These are phyloP conservation scores for Proisotoma minuta DNA, from an alignment of 2,888 invertebrate species.

Conservation along the genomic window DNA sequence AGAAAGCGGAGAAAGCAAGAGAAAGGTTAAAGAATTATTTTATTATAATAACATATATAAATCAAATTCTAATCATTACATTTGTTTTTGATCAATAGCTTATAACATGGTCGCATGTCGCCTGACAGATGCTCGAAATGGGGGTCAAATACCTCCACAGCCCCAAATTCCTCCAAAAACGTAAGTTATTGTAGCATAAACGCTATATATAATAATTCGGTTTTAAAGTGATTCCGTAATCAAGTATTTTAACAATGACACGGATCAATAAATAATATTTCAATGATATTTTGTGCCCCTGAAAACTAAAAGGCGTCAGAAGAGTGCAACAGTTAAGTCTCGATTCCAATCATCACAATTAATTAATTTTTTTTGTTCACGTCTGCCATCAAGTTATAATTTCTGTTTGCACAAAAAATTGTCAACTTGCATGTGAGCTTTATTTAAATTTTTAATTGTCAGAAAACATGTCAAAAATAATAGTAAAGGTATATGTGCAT, in stretches of 20 bases:
- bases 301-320: conserved; percentile 35
- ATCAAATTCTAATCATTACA: not conserved
- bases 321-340: conserved; percentile 47
- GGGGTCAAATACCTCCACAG: conserved; percentile 63
- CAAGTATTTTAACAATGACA: not conserved
- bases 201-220: too few relatives aligned
- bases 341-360: conserved; percentile 21
- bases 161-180: conserved; percentile 92
- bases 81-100: conserved; percentile 63
- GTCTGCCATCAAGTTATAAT: not conserved
- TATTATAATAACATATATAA: not conserved
- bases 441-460: too few relatives aligned
- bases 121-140: conserved; percentile 88
- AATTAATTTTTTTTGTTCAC: too few relatives aligned
- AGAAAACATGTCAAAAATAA: too few relatives aligned
- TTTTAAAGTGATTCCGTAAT: too few relatives aligned
- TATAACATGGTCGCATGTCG: conserved; percentile 98
- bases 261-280: not conserved
- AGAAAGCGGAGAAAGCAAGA: conserved; percentile 94
- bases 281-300: conserved; percentile 9
- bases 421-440: too few relatives aligned
- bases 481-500: too few relatives aligned
- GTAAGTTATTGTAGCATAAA: too few relatives aligned
- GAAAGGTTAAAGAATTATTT: conserved; percentile 65
- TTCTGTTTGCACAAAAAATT: too few relatives aligned